Conservation (phyloP, 2,797 vertebrate species). For the Chanos chanos region DNA sequence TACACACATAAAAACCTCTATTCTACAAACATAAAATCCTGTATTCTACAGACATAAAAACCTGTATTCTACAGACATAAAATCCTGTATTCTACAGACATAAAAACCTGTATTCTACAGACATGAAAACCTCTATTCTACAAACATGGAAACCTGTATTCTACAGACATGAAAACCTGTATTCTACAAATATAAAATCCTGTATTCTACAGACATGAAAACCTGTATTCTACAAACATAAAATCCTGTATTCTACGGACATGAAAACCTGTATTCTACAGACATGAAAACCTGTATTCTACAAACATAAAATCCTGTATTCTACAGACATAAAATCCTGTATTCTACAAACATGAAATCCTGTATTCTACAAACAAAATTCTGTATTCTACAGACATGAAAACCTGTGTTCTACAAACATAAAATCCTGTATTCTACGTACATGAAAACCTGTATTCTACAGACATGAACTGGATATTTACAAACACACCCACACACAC, state of each 20-base stretch:
- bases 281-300: slow-evolving; percentile 77
- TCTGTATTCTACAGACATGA: slow-evolving; percentile 73
- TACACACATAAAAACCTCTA: slow-evolving; percentile 76
- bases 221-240: background rate
- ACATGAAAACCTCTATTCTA: slow-evolving; percentile 51
- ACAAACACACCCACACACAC: background rate
- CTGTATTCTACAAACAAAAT: slow-evolving; percentile 62
- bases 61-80: slow-evolving; percentile 73
- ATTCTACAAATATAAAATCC: slow-evolving; percentile 70
- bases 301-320: slow-evolving; percentile 60
- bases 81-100: slow-evolving; percentile 1
- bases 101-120: slow-evolving; percentile 76
- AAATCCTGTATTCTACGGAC: slow-evolving; percentile 77
- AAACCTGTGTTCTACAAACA: slow-evolving; percentile 1
- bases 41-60: slow-evolving; percentile 66
- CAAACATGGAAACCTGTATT: slow-evolving; percentile 77
- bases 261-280: slow-evolving; percentile 44
- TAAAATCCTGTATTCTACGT: slow-evolving; percentile 76
- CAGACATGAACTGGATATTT: too few relatives aligned
- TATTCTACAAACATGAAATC: slow-evolving; percentile 70
- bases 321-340: slow-evolving; percentile 72
- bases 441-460: slow-evolving; percentile 51
- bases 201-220: slow-evolving; percentile 71
- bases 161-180: slow-evolving; percentile 63
- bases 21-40: slow-evolving; percentile 66